phyloP scores from a whole-genome alignment of 2,888 invertebrate genomes.

The Agonopterix heracliana region DNA sequence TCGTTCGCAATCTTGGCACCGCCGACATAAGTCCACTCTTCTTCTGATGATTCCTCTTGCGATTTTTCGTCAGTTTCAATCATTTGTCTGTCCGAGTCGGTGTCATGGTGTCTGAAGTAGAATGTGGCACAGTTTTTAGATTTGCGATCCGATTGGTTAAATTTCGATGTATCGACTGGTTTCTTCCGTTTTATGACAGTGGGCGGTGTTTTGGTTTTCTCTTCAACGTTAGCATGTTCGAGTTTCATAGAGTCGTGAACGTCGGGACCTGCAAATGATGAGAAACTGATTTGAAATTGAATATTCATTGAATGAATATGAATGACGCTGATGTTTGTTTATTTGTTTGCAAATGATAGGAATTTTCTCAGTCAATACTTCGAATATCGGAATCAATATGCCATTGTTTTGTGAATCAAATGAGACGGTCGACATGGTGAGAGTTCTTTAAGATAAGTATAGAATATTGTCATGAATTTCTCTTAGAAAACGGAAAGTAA shows the following conservation, averaged over 20 bases:
- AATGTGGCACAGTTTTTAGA: constrained; percentile 89
- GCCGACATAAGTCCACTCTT: constrained; percentile 81
- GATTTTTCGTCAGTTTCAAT: constrained; percentile 66
- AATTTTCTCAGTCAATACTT: constrained; percentile 24
- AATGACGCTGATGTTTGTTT: constrained; percentile 22
- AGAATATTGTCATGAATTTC: background rate
- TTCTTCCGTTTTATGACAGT: constrained; percentile 71
- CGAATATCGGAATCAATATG: constrained; percentile 26
- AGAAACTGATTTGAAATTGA: constrained; percentile 13
- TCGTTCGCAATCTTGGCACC: constrained; percentile 60
- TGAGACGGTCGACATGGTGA: constrained; percentile 3
- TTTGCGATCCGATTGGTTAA: constrained; percentile 83
- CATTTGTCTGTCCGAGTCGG: constrained; percentile 86
- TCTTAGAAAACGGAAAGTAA: background rate
- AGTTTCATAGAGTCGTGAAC: constrained; percentile 29
- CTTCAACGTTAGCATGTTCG: constrained; percentile 24
- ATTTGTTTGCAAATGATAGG: constrained; percentile 31
- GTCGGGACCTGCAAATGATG: constrained; percentile 44
- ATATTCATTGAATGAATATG: constrained; percentile 16
- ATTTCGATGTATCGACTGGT: constrained; percentile 76
- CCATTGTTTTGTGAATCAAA: constrained; percentile 46
- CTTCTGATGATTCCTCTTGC: constrained; percentile 67
- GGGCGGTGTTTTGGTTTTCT: constrained; percentile 55
- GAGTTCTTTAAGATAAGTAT: too few species aligned
- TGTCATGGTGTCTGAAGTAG: constrained; percentile 91